A percentile compares a stretch with the other conserved stretches of the same genome.
Evolutionary conservation across 2,888 invertebrate genomes (phyloP).

Genomic region (Eledona agricola): DNA sequence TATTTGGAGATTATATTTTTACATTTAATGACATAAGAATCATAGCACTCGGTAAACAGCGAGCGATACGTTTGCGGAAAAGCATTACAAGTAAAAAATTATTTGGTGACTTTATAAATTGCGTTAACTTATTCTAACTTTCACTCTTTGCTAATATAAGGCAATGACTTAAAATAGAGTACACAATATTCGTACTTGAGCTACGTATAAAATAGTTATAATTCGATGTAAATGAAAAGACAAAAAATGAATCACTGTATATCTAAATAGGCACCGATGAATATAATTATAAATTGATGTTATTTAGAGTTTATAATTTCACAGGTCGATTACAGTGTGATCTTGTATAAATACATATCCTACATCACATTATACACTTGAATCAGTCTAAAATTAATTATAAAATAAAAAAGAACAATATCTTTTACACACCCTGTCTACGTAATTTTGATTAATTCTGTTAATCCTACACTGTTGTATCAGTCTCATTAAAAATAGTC

Average conservation of each 20-base stretch:
- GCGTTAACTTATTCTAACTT: slow-evolving; percentile 33
- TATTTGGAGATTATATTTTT: slow-evolving; percentile 36
- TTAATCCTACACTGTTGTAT: slow-evolving; percentile 35
- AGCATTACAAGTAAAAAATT: slow-evolving; percentile 34
- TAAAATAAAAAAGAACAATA: slow-evolving; percentile 38
- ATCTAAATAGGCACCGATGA: slow-evolving; percentile 39
- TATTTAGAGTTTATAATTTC: slow-evolving; percentile 27
- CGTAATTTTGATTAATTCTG: slow-evolving; percentile 34
- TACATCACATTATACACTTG: slow-evolving; percentile 31
- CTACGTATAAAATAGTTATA: slow-evolving; percentile 30
- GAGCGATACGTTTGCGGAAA: slow-evolving; percentile 27
- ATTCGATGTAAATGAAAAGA: slow-evolving; percentile 37
- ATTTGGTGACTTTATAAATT: slow-evolving; percentile 28
- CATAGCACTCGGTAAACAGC: slow-evolving; percentile 30
- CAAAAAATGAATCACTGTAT: slow-evolving; percentile 31
- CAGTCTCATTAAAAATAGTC: slow-evolving; percentile 36
- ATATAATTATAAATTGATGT: slow-evolving; percentile 39
- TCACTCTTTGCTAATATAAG: slow-evolving; percentile 39
- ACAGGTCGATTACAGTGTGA: slow-evolving; percentile 28
- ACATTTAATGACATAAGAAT: slow-evolving; percentile 33
- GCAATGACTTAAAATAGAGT: slow-evolving; percentile 38
- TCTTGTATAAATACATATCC: too few species aligned
- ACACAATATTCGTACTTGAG: slow-evolving; percentile 29
- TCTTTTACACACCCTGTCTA: slow-evolving; percentile 38
- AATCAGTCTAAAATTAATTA: slow-evolving; percentile 40